phyloP scores from a whole-genome alignment of 2,113 vertebrate species.

The Lamprotornis superbus region DNA sequence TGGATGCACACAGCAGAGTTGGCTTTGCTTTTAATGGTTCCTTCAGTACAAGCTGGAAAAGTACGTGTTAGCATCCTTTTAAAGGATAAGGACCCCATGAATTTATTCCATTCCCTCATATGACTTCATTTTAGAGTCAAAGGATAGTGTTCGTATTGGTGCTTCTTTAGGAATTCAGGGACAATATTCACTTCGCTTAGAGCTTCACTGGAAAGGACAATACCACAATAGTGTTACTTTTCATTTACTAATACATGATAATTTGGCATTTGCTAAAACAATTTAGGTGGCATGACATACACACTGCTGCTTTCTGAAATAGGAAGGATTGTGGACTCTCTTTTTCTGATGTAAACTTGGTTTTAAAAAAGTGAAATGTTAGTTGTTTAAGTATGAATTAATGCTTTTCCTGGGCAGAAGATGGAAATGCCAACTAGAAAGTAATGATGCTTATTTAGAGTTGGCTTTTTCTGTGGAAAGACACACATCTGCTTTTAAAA shows the following conservation, averaged over 20 bases:
- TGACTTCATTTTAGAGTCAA: not conserved
- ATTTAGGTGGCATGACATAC: not conserved
- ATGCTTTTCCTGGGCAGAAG: not conserved
- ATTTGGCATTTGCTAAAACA: not conserved
- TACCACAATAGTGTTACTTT: not conserved
- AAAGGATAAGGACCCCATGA: not conserved
- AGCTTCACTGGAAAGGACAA: not conserved
- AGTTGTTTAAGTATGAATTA: not conserved
- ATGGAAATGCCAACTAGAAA: not conserved
- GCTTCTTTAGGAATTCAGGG: not conserved
- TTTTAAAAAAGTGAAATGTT: not conserved
- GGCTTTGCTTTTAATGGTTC: not conserved
- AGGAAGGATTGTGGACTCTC: not conserved
- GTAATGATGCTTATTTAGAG: not conserved
- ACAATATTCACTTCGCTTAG: rapidly evolving
- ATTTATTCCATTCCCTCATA: not conserved
- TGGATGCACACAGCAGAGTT: not conserved
- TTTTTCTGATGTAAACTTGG: not conserved
- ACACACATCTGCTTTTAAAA: not conserved
- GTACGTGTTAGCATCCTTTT: not conserved
- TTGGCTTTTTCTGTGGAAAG: not conserved
- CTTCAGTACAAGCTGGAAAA: not conserved
- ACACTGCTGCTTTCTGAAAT: not conserved
- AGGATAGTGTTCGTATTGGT: not conserved
- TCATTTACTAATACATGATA: not conserved